A percentile compares a stretch with the other conserved stretches of the same genome.
Evolutionary conservation across 1,140 invertebrate genomes (phyloP).

Genomic region (Goniozus legneri): DNA sequence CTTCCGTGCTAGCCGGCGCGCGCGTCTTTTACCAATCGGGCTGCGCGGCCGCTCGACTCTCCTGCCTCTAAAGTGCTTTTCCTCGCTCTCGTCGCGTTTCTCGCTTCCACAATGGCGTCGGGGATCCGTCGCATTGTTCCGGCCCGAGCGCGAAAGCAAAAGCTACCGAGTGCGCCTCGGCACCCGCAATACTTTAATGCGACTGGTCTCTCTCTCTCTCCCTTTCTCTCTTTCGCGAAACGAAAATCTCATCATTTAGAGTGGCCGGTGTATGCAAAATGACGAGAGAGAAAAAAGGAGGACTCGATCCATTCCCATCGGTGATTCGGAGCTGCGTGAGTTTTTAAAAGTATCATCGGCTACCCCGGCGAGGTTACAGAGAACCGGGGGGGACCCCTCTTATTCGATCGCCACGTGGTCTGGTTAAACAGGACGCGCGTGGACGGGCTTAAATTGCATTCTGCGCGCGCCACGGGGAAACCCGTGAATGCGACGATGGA

Average conservation of each 20-base stretch:
- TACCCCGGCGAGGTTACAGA: too few relatives aligned
- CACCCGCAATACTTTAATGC: constrained; percentile 39
- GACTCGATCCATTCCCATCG: too few relatives aligned
- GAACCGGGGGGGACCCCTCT: too few relatives aligned
- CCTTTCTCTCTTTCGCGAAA: background rate
- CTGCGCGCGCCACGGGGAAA: constrained; percentile 19
- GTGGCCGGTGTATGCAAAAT: background rate
- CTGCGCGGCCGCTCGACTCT: background rate
- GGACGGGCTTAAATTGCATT: constrained; percentile 29
- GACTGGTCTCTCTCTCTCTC: constrained; percentile 3
- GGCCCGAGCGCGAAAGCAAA: constrained; percentile 19
- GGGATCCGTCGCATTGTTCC: constrained; percentile 12
- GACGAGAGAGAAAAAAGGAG: too few relatives aligned
- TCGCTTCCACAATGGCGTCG: constrained; percentile 20
- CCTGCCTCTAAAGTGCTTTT: too few relatives aligned
- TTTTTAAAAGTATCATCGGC: too few relatives aligned
- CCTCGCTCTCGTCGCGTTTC: background rate
- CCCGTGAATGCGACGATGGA: too few relatives aligned
- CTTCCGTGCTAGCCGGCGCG: constrained; percentile 8
- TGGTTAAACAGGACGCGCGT: constrained; percentile 20
- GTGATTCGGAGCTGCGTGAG: too few relatives aligned
- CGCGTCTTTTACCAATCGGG: background rate
- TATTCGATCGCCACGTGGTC: constrained; percentile 7
- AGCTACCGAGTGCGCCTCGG: constrained; percentile 8
- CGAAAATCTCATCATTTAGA: constrained; percentile 2